Evolutionary conservation across 2,888 invertebrate species (phyloP), one percentile per base, ranked within the genome.

Genomic region (Brachyptera putata): DNA sequence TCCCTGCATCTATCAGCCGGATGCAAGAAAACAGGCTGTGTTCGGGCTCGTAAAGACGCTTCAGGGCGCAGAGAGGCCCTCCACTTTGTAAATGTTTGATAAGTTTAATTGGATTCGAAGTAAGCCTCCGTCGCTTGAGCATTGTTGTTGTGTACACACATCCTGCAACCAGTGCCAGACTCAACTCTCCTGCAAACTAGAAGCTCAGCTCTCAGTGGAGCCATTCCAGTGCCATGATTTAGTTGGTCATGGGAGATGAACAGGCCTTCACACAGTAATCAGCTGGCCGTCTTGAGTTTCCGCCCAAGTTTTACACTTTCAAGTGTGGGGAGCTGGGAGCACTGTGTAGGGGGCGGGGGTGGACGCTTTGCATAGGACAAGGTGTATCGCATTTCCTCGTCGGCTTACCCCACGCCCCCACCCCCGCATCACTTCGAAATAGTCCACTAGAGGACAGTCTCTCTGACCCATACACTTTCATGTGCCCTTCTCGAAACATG

Each of bases 81-180:
- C n/a, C 49, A 50, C 49, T 50, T 26, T 22, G 49, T 50, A 50
- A 50, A 50, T 50, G 49, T 50, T 50, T 50, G 49, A 50, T 50
- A 50, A 50, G 49, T 50, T 50, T 50, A 50, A 50, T 50, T 50
- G 49, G 49, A 50, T 50, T 30, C n/a, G 49, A 50, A 50, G 25
- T 50, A 50, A 50, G 49, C 25, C 49, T 26, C 26, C 41, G 41
- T 18, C 41, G 43, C 18, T 16, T n/a, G 43, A 30, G 30, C 26
- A 50, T 50, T 50, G 49, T 50, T 50, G n/a, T n/a, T 50, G 49
- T 50, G 49, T 30, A 49, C 49, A 49, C 30, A n/a, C n/a, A n/a
- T n/a, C n/a, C n/a, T n/a, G n/a, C n/a, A n/a, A n/a, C n/a, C n/a
- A n/a, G n/a, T n/a, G n/a, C n/a, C n/a, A n/a, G n/a, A n/a, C n/a